Percentiles rank a stretch among this genome's conserved stretches.
Conservation (phyloP, 2,113 vertebrate species). For the Camelus bactrianus region DNA sequence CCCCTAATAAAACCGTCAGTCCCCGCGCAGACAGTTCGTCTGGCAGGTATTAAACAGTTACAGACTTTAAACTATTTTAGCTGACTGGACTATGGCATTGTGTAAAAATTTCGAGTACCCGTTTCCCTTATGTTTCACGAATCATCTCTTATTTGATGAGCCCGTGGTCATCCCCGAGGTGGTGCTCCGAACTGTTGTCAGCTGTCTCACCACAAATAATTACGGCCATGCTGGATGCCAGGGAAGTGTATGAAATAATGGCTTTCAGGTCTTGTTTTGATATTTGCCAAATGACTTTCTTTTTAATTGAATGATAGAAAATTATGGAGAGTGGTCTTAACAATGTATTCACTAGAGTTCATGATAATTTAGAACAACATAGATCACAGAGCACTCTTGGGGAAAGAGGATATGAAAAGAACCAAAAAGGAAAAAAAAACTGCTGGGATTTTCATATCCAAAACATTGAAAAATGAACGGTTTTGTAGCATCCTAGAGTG, state of each 20-base stretch:
- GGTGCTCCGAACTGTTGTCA: background rate
- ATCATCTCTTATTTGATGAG: background rate
- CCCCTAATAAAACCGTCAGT: background rate
- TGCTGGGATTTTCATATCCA: background rate
- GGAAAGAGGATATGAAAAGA: background rate
- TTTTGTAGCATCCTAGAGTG: background rate
- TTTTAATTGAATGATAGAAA: background rate
- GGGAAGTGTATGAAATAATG: background rate
- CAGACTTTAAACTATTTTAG: background rate
- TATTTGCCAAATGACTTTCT: background rate
- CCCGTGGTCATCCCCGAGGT: background rate
- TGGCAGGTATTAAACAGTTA: background rate
- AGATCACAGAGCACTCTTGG: background rate
- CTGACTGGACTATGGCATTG: background rate
- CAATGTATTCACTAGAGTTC: background rate
- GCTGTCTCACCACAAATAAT: background rate
- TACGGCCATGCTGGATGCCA: background rate
- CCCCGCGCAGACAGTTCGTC: fast-evolving
- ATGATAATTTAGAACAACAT: background rate
- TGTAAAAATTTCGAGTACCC: background rate
- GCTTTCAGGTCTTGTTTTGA: background rate
- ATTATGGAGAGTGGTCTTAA: background rate
- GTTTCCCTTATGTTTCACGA: background rate
- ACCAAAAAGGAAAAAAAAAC: background rate
- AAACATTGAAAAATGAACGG: background rate